Evolutionary conservation across 1,140 invertebrate genomes (phyloP).

Genomic region (Cydia pomonella): DNA sequence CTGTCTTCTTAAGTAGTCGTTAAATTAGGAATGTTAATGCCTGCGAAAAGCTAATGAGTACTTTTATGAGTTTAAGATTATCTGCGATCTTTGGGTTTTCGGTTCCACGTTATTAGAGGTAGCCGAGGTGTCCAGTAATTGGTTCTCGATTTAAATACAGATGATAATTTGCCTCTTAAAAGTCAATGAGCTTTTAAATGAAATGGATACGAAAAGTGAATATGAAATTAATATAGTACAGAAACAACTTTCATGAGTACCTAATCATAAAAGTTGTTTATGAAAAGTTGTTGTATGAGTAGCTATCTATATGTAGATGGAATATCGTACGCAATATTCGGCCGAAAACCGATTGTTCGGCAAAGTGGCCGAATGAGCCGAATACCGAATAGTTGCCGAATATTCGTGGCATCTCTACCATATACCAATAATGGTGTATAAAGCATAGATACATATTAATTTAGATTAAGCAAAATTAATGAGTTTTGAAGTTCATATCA

Average conservation of each 20-base stretch:
- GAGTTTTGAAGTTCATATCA: no score
- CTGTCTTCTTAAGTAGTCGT: constrained; percentile 25
- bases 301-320: no score
- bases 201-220: not conserved
- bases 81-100: not conserved
- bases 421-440: no score
- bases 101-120: constrained; percentile 17
- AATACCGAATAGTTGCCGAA: no score
- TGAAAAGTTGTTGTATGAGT: no score
- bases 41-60: constrained; percentile 30
- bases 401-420: no score
- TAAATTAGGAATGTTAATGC: constrained; percentile 27
- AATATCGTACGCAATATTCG: no score
- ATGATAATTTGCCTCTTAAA: not conserved
- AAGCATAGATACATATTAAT: no score
- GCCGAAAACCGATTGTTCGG: no score
- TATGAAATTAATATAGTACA: not conserved
- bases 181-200: not conserved
- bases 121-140: constrained; percentile 18
- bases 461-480: no score
- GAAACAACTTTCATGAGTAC: not conserved
- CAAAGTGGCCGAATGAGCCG: no score
- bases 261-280: no score
- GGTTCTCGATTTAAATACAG: constrained; percentile 25
- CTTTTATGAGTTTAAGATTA: constrained; percentile 24